Percentiles rank a stretch among this genome's conserved stretches.
Evolutionary conservation across 2,113 vertebrate genomes (phyloP).

Genomic region (Pithys albifrons): DNA sequence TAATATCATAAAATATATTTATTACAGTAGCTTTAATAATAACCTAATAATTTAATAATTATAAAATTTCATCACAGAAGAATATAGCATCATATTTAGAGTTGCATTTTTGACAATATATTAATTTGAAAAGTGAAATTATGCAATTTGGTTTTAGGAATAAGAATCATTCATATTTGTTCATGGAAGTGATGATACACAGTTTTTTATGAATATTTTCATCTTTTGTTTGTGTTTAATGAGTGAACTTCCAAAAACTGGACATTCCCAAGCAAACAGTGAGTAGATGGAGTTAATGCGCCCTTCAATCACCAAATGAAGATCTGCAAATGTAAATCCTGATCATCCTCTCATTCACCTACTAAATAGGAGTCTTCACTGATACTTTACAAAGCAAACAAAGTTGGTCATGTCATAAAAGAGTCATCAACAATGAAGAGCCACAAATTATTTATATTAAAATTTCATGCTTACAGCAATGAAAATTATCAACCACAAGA

Average conservation of each 20-base stretch:
- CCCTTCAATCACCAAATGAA: neutral
- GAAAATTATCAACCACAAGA: neutral
- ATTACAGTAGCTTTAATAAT: neutral
- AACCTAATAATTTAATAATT: neutral
- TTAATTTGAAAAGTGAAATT: neutral
- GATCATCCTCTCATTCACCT: neutral
- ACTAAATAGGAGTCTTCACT: neutral
- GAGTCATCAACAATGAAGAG: neutral
- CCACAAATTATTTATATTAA: neutral
- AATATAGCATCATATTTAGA: neutral
- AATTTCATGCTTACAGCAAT: neutral
- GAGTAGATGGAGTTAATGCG: neutral
- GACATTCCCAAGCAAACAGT: neutral
- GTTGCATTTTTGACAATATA: neutral
- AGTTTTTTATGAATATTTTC: neutral
- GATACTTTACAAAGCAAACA: neutral
- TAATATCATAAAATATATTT: neutral
- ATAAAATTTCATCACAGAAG: neutral
- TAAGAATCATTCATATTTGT: neutral
- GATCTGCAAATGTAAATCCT: neutral
- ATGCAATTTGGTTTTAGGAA: neutral
- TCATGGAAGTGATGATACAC: neutral
- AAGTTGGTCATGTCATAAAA: neutral
- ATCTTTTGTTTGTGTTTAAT: neutral
- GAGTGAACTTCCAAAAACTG: neutral